Percentiles rank a stretch among this genome's conserved stretches.
phyloP scores from a whole-genome alignment of 2,797 vertebrate species.

The Perodicticus potto region DNA sequence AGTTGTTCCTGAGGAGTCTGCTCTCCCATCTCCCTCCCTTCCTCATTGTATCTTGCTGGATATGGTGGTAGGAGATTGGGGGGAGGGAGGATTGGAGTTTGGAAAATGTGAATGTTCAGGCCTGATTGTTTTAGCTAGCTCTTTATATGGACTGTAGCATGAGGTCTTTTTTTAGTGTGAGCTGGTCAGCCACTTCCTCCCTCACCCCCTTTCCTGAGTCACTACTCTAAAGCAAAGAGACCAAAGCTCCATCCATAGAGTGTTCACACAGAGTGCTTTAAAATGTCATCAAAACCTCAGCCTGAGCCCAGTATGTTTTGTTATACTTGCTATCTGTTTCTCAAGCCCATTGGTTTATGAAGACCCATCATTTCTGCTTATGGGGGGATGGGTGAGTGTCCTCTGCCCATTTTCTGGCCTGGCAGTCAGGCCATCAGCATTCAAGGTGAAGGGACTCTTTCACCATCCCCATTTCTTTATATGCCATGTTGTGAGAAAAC shows the following conservation, averaged over 20 bases:
- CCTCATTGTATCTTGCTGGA: background rate
- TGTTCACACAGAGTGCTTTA: background rate
- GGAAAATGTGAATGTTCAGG: background rate
- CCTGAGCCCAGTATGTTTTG: background rate
- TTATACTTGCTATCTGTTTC: background rate
- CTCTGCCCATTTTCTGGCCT: background rate
- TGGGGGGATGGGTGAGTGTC: too few species aligned
- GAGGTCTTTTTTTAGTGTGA: conserved; percentile 37
- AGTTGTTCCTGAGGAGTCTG: background rate
- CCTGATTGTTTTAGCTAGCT: conserved; percentile 7
- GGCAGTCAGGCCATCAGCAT: background rate
- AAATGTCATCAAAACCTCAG: background rate
- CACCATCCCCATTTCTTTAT: background rate
- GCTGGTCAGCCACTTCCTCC: conserved; percentile 63
- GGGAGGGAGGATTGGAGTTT: background rate
- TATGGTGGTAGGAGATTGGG: background rate
- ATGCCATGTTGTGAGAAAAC: background rate
- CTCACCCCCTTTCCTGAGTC: conserved; percentile 30
- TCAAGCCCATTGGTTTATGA: background rate
- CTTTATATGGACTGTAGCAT: background rate
- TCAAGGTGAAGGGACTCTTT: background rate
- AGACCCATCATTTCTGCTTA: background rate
- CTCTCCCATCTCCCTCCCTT: background rate
- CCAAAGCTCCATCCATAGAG: background rate
- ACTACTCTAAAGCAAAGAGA: conserved; percentile 35